Base-by-base conservation (phyloP, 2,797 vertebrate species). In the Betta splendens region DNA sequence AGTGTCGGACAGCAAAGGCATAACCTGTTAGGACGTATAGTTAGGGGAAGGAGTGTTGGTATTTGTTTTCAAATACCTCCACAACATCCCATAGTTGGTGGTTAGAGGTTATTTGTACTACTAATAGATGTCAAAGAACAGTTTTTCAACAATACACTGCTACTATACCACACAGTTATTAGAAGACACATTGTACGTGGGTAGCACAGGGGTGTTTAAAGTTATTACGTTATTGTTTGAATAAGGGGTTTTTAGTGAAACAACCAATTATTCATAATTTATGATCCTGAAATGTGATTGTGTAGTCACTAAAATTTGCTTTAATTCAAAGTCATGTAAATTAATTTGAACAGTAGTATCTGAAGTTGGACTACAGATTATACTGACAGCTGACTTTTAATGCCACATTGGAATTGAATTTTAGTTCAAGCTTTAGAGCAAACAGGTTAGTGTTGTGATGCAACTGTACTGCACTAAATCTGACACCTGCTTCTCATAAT, bases 1-100 rank as follows among this genome's bases (percentile, higher is more conserved):
- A 72, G 48, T 76, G 75, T 65, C 72, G 74, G 43, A 57, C 54
- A 55, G 65, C 60, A 44, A 28, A 77, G 79, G 32, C 29, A 73
- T 75, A 75, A 49, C 47, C 56, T 12, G 25, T 38, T 46, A 31
- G 49, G 55, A 44, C 36, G 15, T 38, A 20, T 21, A 42, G 32
- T 64, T 25, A 16, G 71, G 55, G 55, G 59, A 55, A 62, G 44
- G 33, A 38, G 39, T 70, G 26, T 15, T 49, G 37, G 52, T 45
- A 58, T 61, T 42, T 52, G 37, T 60, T 49, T 51, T 54, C 10
- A 36, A 55, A 63, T 72, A 56, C 44, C 57, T 74, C 43, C 65
- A 66, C 67, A 57, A 62, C 45, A 35, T 48, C 26, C 11, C 36
- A 20, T 31, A 17, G 78, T 66, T 25, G 64, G 5, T 43, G 33